These are phyloP conservation scores for Cepphus grylle DNA, from an alignment of 2,113 vertebrate genomes.

Conservation along the genomic window DNA sequence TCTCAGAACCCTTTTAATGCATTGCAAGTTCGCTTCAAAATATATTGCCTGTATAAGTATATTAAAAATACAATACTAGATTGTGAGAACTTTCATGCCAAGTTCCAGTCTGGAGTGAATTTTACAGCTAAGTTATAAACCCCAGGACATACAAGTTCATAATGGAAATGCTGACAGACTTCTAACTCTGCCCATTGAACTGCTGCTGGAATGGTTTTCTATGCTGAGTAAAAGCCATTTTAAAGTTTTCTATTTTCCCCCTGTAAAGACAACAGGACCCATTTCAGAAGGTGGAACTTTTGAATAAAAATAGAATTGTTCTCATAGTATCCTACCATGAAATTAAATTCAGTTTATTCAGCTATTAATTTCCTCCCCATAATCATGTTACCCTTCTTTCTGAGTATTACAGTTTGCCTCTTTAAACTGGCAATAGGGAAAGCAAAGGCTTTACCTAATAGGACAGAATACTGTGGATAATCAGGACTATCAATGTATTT, in stretches of 20 bases:
- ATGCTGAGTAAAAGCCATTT: not conserved
- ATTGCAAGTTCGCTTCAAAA: not conserved
- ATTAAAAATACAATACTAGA: conserved; percentile 30
- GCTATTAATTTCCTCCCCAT: not conserved
- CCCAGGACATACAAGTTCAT: not conserved
- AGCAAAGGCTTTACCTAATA: not conserved
- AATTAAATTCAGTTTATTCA: not conserved
- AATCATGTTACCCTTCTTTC: not conserved
- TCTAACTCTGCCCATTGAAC: not conserved
- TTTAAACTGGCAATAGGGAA: not conserved
- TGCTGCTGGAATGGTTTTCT: not conserved
- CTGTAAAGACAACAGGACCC: not conserved
- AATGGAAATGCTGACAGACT: not conserved
- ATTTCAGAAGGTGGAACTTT: not conserved
- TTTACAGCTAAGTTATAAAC: conserved; percentile 32
- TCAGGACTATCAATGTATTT: not conserved
- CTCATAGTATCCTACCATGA: not conserved
- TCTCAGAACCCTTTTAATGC: not conserved
- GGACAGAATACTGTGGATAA: not conserved
- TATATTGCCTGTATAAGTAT: not conserved
- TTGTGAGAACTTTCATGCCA: not conserved
- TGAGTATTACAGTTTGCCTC: not conserved
- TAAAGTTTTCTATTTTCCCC: not conserved
- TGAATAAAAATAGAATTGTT: not conserved
- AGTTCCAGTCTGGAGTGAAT: not conserved